Conservation (phyloP, 2,888 invertebrate genomes). For the Macropis europaea region DNA sequence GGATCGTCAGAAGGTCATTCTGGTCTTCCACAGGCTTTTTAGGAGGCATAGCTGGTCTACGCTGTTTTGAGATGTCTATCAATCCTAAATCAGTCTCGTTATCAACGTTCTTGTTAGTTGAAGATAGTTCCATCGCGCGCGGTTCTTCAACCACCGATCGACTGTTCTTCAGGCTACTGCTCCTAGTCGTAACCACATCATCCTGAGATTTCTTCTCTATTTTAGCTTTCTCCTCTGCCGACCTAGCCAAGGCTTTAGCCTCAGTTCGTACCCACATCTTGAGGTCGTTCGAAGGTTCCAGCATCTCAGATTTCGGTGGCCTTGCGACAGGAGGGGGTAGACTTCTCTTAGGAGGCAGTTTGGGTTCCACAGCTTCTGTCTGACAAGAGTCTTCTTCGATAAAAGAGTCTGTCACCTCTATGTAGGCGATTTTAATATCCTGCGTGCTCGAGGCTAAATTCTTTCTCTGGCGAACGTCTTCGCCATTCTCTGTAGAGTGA, state of each 20-base stretch:
- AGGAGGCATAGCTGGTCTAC: conserved; percentile 18
- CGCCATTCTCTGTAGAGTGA: conserved; percentile 45
- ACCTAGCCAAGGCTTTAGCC: conserved; percentile 62
- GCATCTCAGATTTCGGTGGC: conserved; percentile 75
- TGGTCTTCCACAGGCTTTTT: conserved; percentile 58
- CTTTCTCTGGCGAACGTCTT: not conserved
- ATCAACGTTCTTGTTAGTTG: conserved; percentile 8
- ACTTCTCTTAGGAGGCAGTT: conserved; percentile 80
- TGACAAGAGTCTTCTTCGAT: conserved; percentile 77
- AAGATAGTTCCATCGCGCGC: conserved; percentile 9
- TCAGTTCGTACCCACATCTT: conserved; percentile 74
- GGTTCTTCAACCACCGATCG: conserved; percentile 32
- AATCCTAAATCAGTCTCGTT: conserved; percentile 19
- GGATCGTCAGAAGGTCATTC: conserved; percentile 71
- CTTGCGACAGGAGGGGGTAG: conserved; percentile 80
- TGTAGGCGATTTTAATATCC: conserved; percentile 74
- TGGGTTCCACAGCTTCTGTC: conserved; percentile 81
- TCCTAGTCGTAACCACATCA: not conserved
- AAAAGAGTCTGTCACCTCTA: conserved; percentile 71
- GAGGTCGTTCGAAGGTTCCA: conserved; percentile 71
- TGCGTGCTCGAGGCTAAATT: conserved; percentile 11
- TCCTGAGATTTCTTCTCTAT: conserved; percentile 25
- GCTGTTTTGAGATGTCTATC: conserved; percentile 17
- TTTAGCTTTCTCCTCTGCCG: conserved; percentile 36
- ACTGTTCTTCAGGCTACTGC: not conserved